Evolutionary conservation across 2,113 vertebrate species (phyloP), one percentile per base, ranked within the genome.

Genomic region (Terrapene triunguis): DNA sequence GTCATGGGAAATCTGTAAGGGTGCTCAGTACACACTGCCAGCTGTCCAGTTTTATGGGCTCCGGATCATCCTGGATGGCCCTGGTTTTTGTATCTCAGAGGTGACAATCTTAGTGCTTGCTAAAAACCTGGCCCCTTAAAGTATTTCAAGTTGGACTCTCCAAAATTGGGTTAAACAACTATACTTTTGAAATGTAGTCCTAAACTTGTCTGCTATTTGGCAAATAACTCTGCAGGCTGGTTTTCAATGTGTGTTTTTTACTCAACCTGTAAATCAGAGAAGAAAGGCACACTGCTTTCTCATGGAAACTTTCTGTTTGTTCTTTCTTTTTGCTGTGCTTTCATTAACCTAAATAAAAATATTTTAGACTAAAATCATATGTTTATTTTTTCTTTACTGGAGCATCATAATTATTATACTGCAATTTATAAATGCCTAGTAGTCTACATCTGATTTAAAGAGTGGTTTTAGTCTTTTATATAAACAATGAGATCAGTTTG

Each of bases 141-240:
- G 90, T 89, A 50, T 82, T 90, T 92, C 78, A 95, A 87, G 54
- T 84, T 96, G 78, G 93, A 84, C 94, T 83, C n/a, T 72, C 65
- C 19, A 38, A 72, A 72, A 38, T 22, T 38, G 65, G 19, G n/a
- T 38, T 19, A 72, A 57, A 83, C 62, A 95, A 96, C 53, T 57
- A 92, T 80, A 88, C 85, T 90, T 76, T 50, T 80, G 51, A 86
- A 78, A 91, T 84, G 72, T 84, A 69, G 79, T 86, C 74, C 65
- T 14, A 78, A 82, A 90, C 84, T 85, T 91, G 83, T 24, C 13
- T 47, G 82, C 55, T 88, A 81, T 53, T 80, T 44, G 25, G 72
- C 2, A 2, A 88, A 51, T 74, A 93, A 87, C 24, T 32, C 87
- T 80, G 59, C 14, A 78, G 54, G 51, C 24, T 79, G 47, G 89